Base-by-base conservation (phyloP, 2,888 invertebrate genomes). In the Amiota mariae region DNA sequence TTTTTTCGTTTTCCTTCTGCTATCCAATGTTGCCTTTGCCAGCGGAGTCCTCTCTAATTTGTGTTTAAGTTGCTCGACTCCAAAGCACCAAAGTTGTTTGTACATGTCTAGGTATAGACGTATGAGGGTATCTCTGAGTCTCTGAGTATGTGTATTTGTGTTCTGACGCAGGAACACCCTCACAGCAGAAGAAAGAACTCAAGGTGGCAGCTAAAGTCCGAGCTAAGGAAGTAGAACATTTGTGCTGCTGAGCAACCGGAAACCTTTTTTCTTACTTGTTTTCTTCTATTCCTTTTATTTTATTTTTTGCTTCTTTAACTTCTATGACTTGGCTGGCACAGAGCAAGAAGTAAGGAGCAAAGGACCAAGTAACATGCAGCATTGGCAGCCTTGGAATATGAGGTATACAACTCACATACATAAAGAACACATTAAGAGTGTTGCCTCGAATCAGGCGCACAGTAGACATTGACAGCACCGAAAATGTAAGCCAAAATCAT, bases 1-100 rank as follows among this genome's bases (percentile, higher is more conserved):
- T 36, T 63, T 24, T 24, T 20, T 63, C 20, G n/a, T 66, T 66
- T 59, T 59, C n/a, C 47, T 15, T 13, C 49, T 20, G 47, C 48
- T 63, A 15, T 57, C 57, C 48, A 59, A 46, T 63, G 18, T 20
- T 66, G 75, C 11, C n/a, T 48, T 66, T 66, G 11, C 48, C 18
- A 71, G 79, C 74, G 75, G 80, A 83, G 82, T 84, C 82, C 80
- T 82, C 36, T 36, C 80, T 83, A 82, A 86, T 86, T 84, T 86
- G 85, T 85, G 87, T 82, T 81, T 82, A 85, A 84, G 87, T 81
- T 86, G 72, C 80, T 79, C 77, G 76, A 82, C 85, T 82, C 82
- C 83, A 73, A 78, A 68, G 67, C 85, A 86, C 82, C 83, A 73
- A 78, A 68, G 67, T 51, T 54, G 67, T 68, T 20, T 59, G 59